These are phyloP conservation scores for Thalassophryne amazonica DNA, from an alignment of 2,797 vertebrate species.

Conservation along the genomic window DNA sequence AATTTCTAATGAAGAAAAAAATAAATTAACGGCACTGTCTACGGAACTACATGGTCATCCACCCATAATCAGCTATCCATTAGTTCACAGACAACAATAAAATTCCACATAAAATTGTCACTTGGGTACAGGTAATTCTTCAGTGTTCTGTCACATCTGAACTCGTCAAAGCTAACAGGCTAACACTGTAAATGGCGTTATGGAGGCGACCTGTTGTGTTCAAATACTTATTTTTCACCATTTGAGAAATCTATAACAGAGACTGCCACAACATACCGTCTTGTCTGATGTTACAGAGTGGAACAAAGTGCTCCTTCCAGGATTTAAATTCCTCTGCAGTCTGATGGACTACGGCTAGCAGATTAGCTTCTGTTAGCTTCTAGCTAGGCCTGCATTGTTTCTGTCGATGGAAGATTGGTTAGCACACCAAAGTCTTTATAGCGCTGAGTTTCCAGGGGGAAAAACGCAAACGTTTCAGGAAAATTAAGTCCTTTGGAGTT, in stretches of 20 bases:
- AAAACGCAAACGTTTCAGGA: conserved; percentile 1
- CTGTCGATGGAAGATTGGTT: conserved; percentile 33
- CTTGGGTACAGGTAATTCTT: no score
- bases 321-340: conserved; percentile 67
- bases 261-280: conserved; percentile 30
- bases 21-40: no score
- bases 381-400: conserved; percentile 75
- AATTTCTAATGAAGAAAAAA: no score
- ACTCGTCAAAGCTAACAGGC: conserved; percentile 38
- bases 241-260: fast-evolving
- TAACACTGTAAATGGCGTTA: conserved; percentile 22
- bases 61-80: no score
- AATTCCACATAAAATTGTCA: no score
- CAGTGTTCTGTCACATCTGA: no score
- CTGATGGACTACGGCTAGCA: conserved; percentile 27
- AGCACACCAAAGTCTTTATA: conserved; percentile 16
- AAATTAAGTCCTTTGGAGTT: neutral
- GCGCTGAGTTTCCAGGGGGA: neutral
- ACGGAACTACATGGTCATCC: no score
- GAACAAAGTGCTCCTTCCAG: conserved; percentile 33
- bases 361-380: conserved; percentile 50
- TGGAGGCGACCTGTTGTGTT: no score
- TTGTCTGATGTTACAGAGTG: conserved; percentile 15
- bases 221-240: no score
- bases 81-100: neutral